phyloP scores from a whole-genome alignment of 2,888 invertebrate genomes.

The Drosophila demipolita region DNA sequence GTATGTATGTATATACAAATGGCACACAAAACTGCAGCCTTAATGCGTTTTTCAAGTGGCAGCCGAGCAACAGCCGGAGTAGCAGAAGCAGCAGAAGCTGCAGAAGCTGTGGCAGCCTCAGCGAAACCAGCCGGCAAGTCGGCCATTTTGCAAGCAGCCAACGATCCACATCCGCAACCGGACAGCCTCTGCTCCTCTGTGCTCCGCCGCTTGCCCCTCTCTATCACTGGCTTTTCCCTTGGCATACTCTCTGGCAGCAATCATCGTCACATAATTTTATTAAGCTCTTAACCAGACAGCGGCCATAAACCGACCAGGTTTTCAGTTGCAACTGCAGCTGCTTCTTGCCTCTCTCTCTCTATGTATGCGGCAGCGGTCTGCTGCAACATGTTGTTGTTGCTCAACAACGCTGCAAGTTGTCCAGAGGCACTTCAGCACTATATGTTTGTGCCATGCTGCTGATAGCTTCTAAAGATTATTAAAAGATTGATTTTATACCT shows the following conservation, averaged over 20 bases:
- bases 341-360: conserved; percentile 6
- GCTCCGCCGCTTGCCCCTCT: not conserved
- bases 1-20: conserved; percentile 50
- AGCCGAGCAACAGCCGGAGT: conserved; percentile 49
- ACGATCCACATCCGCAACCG: conserved; percentile 58
- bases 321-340: conserved; percentile 23
- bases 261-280: conserved; percentile 81
- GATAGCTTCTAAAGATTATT: conserved; percentile 14
- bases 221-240: not conserved
- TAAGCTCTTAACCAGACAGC: conserved; percentile 68
- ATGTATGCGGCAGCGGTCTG: conserved; percentile 41
- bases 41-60: conserved; percentile 77
- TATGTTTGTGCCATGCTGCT: conserved; percentile 26
- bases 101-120: conserved; percentile 15
- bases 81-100: conserved; percentile 15
- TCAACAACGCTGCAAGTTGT: conserved; percentile 28
- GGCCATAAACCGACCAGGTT: conserved; percentile 38
- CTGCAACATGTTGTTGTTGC: conserved; percentile 40
- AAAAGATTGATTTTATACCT: not conserved
- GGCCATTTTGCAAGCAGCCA: conserved; percentile 58
- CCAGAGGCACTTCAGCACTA: conserved; percentile 20
- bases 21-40: conserved; percentile 73
- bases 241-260: conserved; percentile 54
- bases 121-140: conserved; percentile 51
- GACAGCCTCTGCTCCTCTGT: conserved; percentile 15